These are phyloP conservation scores for Corythaixoides concolor DNA, from an alignment of 2,113 vertebrate genomes.

Conservation along the genomic window DNA sequence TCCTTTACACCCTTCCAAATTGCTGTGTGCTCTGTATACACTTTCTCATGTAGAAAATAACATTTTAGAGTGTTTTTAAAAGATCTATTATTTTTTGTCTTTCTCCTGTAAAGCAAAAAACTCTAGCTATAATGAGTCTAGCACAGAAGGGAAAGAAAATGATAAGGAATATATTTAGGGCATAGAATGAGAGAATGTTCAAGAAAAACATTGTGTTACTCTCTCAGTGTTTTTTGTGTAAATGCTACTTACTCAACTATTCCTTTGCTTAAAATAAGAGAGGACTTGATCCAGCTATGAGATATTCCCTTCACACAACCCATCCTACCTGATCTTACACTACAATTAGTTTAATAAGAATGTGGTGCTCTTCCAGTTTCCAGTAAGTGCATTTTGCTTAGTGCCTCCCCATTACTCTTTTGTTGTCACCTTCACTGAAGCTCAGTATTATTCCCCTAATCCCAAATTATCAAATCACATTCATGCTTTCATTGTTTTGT, in stretches of 20 bases:
- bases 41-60: not conserved
- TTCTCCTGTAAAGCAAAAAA: not conserved
- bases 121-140: not conserved
- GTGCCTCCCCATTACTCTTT: not conserved
- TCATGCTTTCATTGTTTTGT: not conserved
- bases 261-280: not conserved
- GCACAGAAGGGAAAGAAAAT: not conserved
- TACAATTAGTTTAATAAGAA: not conserved
- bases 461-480: not conserved
- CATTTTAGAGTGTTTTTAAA: not conserved
- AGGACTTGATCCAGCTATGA: not conserved
- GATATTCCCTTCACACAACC: not conserved
- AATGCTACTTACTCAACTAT: not conserved
- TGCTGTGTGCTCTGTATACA: not conserved
- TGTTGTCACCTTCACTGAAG: not conserved
- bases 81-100: not conserved
- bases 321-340: not conserved
- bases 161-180: not conserved
- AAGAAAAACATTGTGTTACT: not conserved
- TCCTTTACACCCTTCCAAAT: not conserved
- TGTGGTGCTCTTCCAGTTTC: not conserved
- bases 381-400: not conserved
- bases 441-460: not conserved
- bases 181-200: not conserved
- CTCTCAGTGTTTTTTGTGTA: not conserved